Conservation (phyloP, 2,113 vertebrate species). For the Oreochromis tanganicae region DNA sequence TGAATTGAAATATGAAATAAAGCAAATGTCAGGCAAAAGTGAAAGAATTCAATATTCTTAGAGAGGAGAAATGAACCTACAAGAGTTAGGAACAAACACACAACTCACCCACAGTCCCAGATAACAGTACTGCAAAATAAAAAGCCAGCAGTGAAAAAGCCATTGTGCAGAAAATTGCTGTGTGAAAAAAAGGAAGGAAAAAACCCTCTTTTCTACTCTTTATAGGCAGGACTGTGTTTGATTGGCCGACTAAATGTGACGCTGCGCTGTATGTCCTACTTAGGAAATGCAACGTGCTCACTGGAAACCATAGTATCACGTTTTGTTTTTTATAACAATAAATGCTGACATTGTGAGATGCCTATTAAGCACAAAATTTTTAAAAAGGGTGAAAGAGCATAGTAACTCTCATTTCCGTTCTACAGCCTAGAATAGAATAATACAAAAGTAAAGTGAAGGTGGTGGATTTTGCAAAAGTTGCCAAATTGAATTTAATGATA, state of each 20-base stretch:
- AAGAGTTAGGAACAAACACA: background rate
- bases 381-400: background rate
- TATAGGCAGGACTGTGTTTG: background rate
- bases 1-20: background rate
- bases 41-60: background rate
- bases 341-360: background rate
- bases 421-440: background rate
- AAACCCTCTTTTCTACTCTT: background rate
- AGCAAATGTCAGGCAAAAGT: background rate
- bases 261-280: background rate
- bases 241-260: background rate
- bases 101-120: background rate
- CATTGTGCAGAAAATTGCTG: background rate
- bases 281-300: background rate
- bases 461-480: background rate
- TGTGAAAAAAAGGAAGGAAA: background rate
- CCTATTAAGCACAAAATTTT: background rate
- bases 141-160: background rate
- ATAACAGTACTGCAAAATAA: background rate
- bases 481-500: background rate
- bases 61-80: background rate
- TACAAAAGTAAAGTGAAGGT: background rate
- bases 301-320: background rate
- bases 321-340: background rate
- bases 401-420: fast-evolving